These are phyloP conservation scores for Agriopis aurantiaria DNA, from an alignment of 2,888 invertebrate genomes.

Conservation along the genomic window DNA sequence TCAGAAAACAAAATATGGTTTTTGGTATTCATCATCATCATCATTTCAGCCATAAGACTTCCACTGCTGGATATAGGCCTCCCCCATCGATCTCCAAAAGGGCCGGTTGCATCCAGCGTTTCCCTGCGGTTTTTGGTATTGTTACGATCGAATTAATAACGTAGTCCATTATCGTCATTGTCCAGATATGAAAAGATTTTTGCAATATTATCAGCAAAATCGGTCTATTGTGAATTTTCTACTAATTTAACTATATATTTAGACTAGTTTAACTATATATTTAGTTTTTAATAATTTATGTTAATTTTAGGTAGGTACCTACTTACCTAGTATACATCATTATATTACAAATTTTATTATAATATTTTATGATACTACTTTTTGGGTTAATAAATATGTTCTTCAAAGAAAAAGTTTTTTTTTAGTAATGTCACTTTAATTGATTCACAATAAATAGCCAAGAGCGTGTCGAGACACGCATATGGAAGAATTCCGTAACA, in stretches of 20 bases:
- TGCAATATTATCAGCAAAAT: neutral
- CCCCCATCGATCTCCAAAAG: too few relatives aligned
- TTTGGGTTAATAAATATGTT: neutral
- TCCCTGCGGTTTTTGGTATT: too few relatives aligned
- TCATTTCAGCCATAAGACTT: too few relatives aligned
- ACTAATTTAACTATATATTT: neutral
- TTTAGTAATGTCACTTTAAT: neutral
- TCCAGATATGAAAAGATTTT: neutral
- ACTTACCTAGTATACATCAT: neutral
- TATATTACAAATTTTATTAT: neutral
- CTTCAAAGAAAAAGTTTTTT: neutral
- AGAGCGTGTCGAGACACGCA: too few relatives aligned
- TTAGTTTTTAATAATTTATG: neutral
- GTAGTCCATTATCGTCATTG: neutral
- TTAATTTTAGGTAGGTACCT: neutral
- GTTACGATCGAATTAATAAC: too few relatives aligned
- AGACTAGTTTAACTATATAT: neutral
- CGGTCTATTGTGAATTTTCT: neutral
- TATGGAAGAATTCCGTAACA: too few relatives aligned
- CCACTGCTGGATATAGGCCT: too few relatives aligned
- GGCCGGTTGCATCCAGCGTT: too few relatives aligned
- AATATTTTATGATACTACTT: neutral
- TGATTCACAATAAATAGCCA: neutral
- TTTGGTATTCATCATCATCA: too few relatives aligned
- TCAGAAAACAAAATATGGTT: neutral